phyloP scores from a whole-genome alignment of 2,888 invertebrate species.

The Teleiodes luculella region DNA sequence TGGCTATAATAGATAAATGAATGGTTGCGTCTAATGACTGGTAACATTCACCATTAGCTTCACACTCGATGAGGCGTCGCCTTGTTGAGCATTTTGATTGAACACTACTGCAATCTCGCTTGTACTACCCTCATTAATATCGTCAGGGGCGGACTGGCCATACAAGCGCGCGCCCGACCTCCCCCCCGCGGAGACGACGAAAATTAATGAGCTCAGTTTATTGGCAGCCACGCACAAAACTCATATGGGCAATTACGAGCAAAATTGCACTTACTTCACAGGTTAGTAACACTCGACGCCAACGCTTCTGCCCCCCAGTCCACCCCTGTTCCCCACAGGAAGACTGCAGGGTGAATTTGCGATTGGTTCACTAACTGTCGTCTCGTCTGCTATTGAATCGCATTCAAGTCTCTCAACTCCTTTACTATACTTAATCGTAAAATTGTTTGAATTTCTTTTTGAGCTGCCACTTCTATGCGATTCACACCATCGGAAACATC shows the following conservation, averaged over 20 bases:
- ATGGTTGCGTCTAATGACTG: constrained; percentile 44
- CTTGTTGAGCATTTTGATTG: constrained; percentile 66
- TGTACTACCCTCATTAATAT: constrained; percentile 79
- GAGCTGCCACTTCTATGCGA: constrained; percentile 56
- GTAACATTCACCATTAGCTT: constrained; percentile 68
- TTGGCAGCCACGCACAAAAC: constrained; percentile 79
- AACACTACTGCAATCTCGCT: constrained; percentile 76
- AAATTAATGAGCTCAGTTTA: constrained; percentile 79
- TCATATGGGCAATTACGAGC: constrained; percentile 79
- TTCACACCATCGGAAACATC: constrained; percentile 47
- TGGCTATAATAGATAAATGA: constrained; percentile 22
- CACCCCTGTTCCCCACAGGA: constrained; percentile 76
- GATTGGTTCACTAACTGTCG: constrained; percentile 62
- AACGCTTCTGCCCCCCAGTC: constrained; percentile 75
- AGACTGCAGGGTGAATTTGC: constrained; percentile 74
- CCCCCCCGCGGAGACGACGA: constrained; percentile 78
- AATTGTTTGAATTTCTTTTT: constrained; percentile 28
- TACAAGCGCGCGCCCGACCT: constrained; percentile 78
- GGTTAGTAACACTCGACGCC: constrained; percentile 76
- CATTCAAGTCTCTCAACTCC: constrained; percentile 47
- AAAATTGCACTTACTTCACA: constrained; percentile 79
- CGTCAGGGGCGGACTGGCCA: constrained; percentile 80
- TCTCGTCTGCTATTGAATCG: constrained; percentile 54
- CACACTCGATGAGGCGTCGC: constrained; percentile 63
- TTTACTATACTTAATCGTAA: constrained; percentile 23